Percentiles rank a stretch among this genome's conserved stretches.
Evolutionary conservation across 2,113 vertebrate species (phyloP).

Genomic region (Poeciliopsis prolifica): DNA sequence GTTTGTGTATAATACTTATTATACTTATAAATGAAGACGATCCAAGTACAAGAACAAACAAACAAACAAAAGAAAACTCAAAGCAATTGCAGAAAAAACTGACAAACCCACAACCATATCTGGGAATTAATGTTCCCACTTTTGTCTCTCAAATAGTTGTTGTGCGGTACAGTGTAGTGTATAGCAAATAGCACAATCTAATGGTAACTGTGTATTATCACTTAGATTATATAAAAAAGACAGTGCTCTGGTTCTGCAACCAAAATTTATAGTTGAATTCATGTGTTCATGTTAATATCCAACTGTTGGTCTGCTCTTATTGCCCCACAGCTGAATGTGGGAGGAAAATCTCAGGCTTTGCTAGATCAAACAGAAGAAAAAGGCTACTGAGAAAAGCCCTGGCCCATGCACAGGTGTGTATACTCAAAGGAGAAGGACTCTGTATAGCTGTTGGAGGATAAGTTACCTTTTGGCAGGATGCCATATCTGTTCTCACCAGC

Average conservation of each 20-base stretch:
- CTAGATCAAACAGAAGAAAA: conserved; percentile 46
- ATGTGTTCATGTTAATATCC: conserved; percentile 5
- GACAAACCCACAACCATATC: too few relatives aligned
- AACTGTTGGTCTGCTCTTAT: conserved; percentile 21
- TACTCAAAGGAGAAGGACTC: conserved; percentile 32
- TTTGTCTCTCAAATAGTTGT: too few relatives aligned
- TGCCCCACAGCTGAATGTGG: conserved; percentile 23
- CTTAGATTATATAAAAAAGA: neutral
- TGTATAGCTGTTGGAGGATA: conserved; percentile 9
- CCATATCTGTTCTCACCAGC: conserved; percentile 47
- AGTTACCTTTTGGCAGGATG: conserved; percentile 47
- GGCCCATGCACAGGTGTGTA: conserved; percentile 62
- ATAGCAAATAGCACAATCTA: too few relatives aligned
- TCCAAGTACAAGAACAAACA: too few relatives aligned
- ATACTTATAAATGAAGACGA: too few relatives aligned
- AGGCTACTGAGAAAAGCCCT: conserved; percentile 35
- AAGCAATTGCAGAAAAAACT: too few relatives aligned
- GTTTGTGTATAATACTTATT: too few relatives aligned
- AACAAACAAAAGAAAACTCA: too few relatives aligned
- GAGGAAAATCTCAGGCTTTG: conserved; percentile 21
- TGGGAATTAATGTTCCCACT: too few relatives aligned
- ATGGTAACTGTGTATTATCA: neutral
- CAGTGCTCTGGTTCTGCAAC: neutral
- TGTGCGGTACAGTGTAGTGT: too few relatives aligned
- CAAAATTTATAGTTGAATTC: too few relatives aligned